Evolutionary conservation across 2,113 vertebrate genomes (phyloP).

Genomic region (Uropsilus gracilis): DNA sequence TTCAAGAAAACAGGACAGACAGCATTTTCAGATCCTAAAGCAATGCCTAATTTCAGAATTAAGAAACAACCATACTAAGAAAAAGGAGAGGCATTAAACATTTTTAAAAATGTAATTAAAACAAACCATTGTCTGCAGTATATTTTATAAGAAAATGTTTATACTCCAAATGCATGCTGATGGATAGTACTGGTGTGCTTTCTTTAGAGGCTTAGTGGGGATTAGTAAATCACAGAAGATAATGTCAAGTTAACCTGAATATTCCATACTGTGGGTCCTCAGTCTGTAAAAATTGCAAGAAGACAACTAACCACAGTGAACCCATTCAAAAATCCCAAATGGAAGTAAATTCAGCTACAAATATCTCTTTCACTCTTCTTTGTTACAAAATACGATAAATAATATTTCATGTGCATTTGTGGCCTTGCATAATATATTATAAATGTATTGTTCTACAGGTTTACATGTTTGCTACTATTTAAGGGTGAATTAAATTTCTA

Average conservation of each 20-base stretch:
- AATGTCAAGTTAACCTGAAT: not conserved
- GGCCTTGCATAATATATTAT: not conserved
- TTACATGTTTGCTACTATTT: not conserved
- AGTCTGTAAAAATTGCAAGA: not conserved
- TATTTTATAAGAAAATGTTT: not conserved
- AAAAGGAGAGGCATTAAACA: not conserved
- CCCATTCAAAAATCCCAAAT: not conserved
- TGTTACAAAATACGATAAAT: not conserved
- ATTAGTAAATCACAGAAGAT: not conserved
- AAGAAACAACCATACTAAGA: not conserved
- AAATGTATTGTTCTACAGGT: not conserved
- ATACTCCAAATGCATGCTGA: not conserved
- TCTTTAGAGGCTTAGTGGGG: not conserved
- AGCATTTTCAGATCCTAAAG: not conserved
- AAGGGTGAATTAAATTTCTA: not conserved
- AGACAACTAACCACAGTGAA: not conserved
- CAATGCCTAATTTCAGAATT: not conserved
- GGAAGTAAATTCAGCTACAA: not conserved
- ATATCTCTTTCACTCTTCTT: not conserved
- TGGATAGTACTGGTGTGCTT: not conserved
- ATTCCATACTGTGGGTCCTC: not conserved
- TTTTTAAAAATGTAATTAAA: not conserved
- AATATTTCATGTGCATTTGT: not conserved
- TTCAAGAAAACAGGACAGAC: not conserved
- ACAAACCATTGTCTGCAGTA: not conserved